Evolutionary conservation across 2,888 invertebrate genomes (phyloP), one percentile per base, ranked within the genome.

Genomic region (Quadroppia sp.): DNA sequence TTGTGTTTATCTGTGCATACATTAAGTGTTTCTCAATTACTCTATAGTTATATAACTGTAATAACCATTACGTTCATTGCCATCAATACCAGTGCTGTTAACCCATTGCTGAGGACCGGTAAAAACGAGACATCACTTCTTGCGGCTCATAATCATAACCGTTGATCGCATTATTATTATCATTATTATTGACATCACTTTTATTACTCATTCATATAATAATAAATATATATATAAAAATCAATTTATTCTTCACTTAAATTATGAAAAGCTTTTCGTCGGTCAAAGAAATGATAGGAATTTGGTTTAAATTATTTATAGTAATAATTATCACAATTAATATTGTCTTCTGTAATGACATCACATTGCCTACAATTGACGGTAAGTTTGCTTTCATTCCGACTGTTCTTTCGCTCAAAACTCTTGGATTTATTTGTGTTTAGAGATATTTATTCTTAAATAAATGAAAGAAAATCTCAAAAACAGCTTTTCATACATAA

Each of bases 301-400:
- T 64, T 64, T n/a, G 2, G 40, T 36, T 36, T 11, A 30, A 15
- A 50, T 20, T 36, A 13, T 20, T 56, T 56, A 23, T 56, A 23
- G 56, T n/a, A 1, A 64, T 64, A 17, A 64, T 64, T 20, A 36
- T 30, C 20, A 30, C 36, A n/a, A 64, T 64, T 30, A 36, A 64
- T 36, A 36, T 64, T 36, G 32, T 36, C 36, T 20, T n/a, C 17
- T 32, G 36, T 36, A 30, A 64, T 64, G 64, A 64, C 36, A 64
- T 64, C 30, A 64, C 64, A 4, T 36, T 64, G n/a, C 64, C 64
- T 15, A 64, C 64, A 4, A 64, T 64, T 36, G 64, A 64, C 36
- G 64, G 64, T 64, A 30, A 64, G 64, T 64, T 17, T 13, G 9
- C 11, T 45, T 45, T n/a, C 45, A 11, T 45, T 11, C 45, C n/a